Conservation (phyloP, 2,888 invertebrate genomes). For the Aspidiotus rigidus region DNA sequence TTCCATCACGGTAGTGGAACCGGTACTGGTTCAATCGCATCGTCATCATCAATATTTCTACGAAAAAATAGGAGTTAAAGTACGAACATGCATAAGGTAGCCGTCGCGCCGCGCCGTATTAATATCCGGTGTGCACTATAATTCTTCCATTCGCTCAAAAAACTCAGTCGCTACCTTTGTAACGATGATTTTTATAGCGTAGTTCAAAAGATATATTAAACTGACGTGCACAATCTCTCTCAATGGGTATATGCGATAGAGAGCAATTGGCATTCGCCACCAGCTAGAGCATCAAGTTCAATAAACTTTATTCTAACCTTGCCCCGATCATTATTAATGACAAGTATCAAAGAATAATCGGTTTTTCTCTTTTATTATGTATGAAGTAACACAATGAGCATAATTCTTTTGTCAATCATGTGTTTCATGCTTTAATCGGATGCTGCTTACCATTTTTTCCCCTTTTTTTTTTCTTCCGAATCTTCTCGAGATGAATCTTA, state of each 20-base stretch:
- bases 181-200: no score
- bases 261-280: neutral
- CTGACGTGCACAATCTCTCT: no score
- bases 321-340: constrained; percentile 23
- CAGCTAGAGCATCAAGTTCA: constrained; percentile 16
- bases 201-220: no score
- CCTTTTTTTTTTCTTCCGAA: neutral
- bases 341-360: constrained; percentile 19
- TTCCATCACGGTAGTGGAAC: no score
- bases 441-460: constrained; percentile 16
- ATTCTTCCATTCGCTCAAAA: no score
- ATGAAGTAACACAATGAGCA: constrained; percentile 26
- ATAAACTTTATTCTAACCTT: constrained; percentile 23
- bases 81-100: no score
- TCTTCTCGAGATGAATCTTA: neutral
- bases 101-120: no score
- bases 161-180: no score
- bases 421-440: constrained; percentile 28
- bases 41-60: no score
- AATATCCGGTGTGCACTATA: no score
- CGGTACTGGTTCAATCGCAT: no score
- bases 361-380: constrained; percentile 17
- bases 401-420: constrained; percentile 28
- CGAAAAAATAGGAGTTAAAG: no score
- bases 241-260: neutral